Base-by-base conservation (phyloP, 2,888 invertebrate species). In the Thecocarcelia acutangulata region DNA sequence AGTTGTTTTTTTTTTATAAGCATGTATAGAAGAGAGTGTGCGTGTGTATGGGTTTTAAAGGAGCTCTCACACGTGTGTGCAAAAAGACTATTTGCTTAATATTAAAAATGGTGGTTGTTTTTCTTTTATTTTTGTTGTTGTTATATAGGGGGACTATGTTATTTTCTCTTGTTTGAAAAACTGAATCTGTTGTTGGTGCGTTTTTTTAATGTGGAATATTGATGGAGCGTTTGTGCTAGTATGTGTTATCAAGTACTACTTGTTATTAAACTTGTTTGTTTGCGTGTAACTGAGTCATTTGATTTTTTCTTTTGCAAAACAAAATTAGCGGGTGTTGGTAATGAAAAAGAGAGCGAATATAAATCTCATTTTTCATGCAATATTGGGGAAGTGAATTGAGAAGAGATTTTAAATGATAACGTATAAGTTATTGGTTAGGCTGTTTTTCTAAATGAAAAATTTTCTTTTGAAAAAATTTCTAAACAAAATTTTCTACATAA, bases 61-160 rank as follows among this genome's bases (percentile, higher is more conserved):
- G 64, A 66, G 40, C 75, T 66, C 42, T 66, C 50, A 33, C 75
- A 76, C 75, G 75, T 76, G 75, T 76, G 59, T 61, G 24, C 56
- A 56, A 64, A 68, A 50, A 5, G 12, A 5, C 5, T 37, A 3
- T 28, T 21, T 66, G 56, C 48, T 58, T 40, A n/a, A 2, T 19
- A n/a, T 50, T 21, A 12, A 40, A 59, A 44, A 52, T 59, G 52
- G 68, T 68, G 75, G 75, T 76, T 76, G 75, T 37, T 68, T 59
- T 75, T 33, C 24, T 37, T 44, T 48, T 46, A 12, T 33, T 19
- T 46, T 42, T 66, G 42, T 75, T 46, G 24, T 52, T 17, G n/a
- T n/a, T 2, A 8, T 5, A 28, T 11, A 48, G 15, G 15, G 75
- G 50, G 50, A 42, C 19, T 17, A n/a, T n/a, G 48, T 56, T 52